Evolutionary conservation across 2,113 vertebrate genomes (phyloP), one percentile per base, ranked within the genome.

Genomic region (Polypterus bichir): DNA sequence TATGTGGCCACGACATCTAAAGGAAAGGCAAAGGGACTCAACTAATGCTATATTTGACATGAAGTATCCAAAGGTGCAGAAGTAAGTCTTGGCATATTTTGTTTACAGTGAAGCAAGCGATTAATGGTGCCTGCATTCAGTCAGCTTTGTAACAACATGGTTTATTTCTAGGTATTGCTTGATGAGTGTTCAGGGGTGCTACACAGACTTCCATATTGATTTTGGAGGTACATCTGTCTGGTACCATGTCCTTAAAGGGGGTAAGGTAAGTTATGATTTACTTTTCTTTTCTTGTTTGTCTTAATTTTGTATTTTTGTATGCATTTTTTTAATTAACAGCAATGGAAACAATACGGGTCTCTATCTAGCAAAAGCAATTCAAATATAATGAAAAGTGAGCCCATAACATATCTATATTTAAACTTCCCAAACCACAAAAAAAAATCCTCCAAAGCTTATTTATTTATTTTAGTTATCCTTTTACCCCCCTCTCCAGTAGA

Each of bases 11-110:
- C 89, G 96, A 2, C 94, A 99, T 74, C 85, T 99, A 57, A 99
- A 98, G 70, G 94, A 99, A 73, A 88, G 89, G 67, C 95, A 99
- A 69, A 93, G 91, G 59, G 96, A 99, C 74, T 95, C 94, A 9
- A 99, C 96, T 0, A 99, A 99, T 11, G 91, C 91, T 54, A 98
- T 99, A 68, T 85, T 91, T 68, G 94, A 97, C 73, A 99, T 99
- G 96, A 92, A 99, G 72, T 99, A 99, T 72, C 96, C 96, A 46
- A 99, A 99, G 85, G 96, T 99, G 65, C 94, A 98, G 73, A 99
- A 99, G 96, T 99, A 65, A 82, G 86, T 79, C 6, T 47, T 9
- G 27, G 8, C 4, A 27, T 2, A 27, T 27, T 27, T 27, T 27
- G 27, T 27, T 27, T 27, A 27, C 27, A 27, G 27, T 27, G 27